Base-by-base conservation (phyloP, 2,888 invertebrate species). In the Microchrysa polita region DNA sequence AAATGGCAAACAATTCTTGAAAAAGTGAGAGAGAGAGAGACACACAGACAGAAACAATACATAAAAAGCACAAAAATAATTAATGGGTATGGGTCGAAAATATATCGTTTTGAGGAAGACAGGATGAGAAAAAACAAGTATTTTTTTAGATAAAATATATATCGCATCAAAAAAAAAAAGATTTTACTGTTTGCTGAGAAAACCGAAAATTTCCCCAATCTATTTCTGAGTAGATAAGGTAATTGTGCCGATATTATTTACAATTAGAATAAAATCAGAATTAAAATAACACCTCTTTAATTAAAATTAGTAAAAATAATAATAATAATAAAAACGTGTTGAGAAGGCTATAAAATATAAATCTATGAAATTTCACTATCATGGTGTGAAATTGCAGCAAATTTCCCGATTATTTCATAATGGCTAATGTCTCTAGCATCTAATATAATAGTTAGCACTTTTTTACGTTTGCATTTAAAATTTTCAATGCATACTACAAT, bases 391-490 rank as follows among this genome's bases (percentile, higher is more conserved):
- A 34, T 34, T 34, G 7, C 27, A 34, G 27, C 2, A 34, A 34
- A 34, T 2, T 20, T 63, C 69, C n/a, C 18, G 69, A 55, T 69
- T 69, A 69, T 27, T 55, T 69, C 16, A 55, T 57, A 67, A 67
- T 44, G 42, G 55, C 55, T 69, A 69, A 65, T 52, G 20, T 57
- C 55, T 69, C 55, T 69, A 69, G 69, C 69, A 57, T 69, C 69
- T 69, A 69, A 69, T 69, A 53, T 57, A 69, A 67, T 67, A 67
- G 40, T 69, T 69, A 69, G 69, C 69, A 69, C 69, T 69, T 69
- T 55, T 69, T 48, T 65, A 20, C 34, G 10, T 22, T 61, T 61
- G n/a, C 34, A n/a, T 55, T 57, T 44, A 40, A 55, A 55, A 55
- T 40, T 12, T 69, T 18, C 55, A n/a, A n/a, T 55, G 69, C 69